Evolutionary conservation across 2,113 vertebrate species (phyloP).

Genomic region (Sander lucioperca): DNA sequence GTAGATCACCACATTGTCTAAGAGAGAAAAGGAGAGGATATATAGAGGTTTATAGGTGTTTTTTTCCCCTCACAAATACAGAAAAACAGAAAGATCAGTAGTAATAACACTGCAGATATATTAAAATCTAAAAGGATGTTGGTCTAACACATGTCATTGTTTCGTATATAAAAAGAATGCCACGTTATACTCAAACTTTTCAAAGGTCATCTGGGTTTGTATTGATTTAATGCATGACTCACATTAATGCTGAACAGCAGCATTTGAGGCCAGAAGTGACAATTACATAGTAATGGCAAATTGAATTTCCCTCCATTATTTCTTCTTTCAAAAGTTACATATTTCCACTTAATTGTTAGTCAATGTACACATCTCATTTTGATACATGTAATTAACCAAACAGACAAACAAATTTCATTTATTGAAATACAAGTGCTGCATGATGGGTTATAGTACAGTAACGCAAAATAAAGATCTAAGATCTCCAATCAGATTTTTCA

Average conservation of each 20-base stretch:
- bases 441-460: background rate
- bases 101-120: background rate
- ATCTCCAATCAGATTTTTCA: background rate
- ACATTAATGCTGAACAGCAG: background rate
- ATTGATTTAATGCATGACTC: background rate
- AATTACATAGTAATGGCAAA: background rate
- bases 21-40: constrained; percentile 47
- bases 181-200: background rate
- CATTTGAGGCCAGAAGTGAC: background rate
- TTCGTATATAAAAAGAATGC: background rate
- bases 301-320: background rate
- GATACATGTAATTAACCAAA: background rate
- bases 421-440: background rate
- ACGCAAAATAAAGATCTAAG: background rate
- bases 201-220: background rate
- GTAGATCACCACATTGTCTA: constrained; percentile 95
- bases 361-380: background rate
- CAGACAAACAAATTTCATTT: background rate
- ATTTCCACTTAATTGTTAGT: background rate
- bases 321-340: background rate
- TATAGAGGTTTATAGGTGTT: background rate
- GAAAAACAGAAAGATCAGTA: background rate
- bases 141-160: background rate
- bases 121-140: background rate
- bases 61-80: background rate